Base-by-base conservation (phyloP, 2,113 vertebrate species). In the Monopterus albus region DNA sequence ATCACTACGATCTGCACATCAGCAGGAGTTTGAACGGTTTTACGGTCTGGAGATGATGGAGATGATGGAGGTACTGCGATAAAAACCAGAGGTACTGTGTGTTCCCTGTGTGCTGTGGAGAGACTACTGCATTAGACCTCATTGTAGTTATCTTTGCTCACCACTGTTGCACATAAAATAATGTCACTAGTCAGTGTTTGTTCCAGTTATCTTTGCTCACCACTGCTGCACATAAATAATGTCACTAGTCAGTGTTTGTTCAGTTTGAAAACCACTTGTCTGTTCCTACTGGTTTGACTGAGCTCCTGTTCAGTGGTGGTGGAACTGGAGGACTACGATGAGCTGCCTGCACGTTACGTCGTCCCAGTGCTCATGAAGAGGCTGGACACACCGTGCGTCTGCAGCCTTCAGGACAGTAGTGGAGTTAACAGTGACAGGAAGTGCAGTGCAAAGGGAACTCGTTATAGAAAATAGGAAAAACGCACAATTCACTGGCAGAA, bases 1-100 rank as follows among this genome's bases (percentile, higher is more conserved):
- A 85, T 61, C 64, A 39, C 46, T 83, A 78, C 67, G 75, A 3
- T 49, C 57, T 83, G 67, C 49, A 40, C 40, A 31, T 33, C 52
- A 35, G 65, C 78, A 15, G 52, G 45, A 46, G 9, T 2, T 23
- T 17, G 46, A n/a, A n/a, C n/a, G n/a, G n/a, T n/a, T n/a, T n/a
- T n/a, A 25, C 18, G 18, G 18, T 39, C 25, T 21, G 47, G 29
- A 59, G 61, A 50, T 1, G 25, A 42, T 0, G 29, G 29, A 39
- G 51, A n/a, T n/a, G n/a, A n/a, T n/a, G 35, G 31, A 0, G 39
- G 28, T 3, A n/a, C n/a, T n/a, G n/a, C n/a, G n/a, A n/a, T n/a
- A n/a, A n/a, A n/a, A n/a, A n/a, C n/a, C n/a, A n/a, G 31, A 0
- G 39, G 28, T 3, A 25, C 33, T 52, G 53, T 64, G 57, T 79